Conservation (phyloP, 2,113 vertebrate genomes). For the Ciconia maguari region DNA sequence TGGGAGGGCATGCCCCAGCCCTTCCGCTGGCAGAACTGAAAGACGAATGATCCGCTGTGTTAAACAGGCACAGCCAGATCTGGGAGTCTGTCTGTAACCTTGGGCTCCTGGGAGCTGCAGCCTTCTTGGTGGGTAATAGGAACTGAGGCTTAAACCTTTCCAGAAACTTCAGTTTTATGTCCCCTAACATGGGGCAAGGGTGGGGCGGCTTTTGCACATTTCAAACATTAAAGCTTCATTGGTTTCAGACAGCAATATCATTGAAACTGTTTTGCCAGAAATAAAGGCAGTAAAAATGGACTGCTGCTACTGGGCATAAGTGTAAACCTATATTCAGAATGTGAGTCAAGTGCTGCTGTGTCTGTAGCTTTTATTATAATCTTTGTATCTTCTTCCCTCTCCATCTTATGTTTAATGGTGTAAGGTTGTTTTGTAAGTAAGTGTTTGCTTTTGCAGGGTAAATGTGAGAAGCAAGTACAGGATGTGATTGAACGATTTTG, state of each 20-base stretch:
- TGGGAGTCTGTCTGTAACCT: neutral
- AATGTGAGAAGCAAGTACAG: conserved; percentile 97
- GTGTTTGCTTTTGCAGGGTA: conserved; percentile 77
- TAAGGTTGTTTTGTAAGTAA: neutral
- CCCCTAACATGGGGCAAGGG: accelerated
- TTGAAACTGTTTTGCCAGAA: neutral
- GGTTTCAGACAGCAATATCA: neutral
- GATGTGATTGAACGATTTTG: conserved; percentile 96
- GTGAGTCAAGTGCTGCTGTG: neutral
- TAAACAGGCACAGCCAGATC: neutral
- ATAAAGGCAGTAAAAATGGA: neutral
- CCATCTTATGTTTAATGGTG: neutral
- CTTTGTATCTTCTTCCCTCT: neutral
- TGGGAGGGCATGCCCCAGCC: neutral
- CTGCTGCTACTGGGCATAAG: neutral
- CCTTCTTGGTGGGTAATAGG: neutral
- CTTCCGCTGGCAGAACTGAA: neutral
- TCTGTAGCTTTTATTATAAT: neutral
- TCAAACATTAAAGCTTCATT: neutral
- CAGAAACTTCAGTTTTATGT: neutral
- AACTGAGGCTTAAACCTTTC: neutral
- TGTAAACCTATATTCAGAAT: neutral
- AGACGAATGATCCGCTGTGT: neutral
- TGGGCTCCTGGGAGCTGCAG: neutral
- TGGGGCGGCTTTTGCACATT: neutral